These are phyloP conservation scores for Chaetodon trifascialis DNA, from an alignment of 2,113 vertebrate genomes.

Conservation along the genomic window DNA sequence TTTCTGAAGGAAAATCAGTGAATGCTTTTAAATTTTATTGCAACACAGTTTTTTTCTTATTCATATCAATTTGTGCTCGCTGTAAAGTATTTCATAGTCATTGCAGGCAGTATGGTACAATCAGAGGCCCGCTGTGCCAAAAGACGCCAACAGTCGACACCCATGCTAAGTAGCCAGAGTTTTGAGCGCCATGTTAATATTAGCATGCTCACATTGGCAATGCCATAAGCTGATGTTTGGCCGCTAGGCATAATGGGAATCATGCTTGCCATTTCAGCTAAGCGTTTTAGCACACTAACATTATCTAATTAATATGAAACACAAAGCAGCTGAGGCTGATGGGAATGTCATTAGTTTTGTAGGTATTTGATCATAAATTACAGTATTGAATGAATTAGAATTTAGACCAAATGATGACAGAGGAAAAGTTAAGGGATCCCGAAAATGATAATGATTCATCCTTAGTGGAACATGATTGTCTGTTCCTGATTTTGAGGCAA, in stretches of 20 bases:
- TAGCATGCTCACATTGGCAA: not conserved
- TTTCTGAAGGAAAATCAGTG: constrained; percentile 41
- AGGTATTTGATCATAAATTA: not conserved
- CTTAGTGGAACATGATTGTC: not conserved
- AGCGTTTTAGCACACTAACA: too few relatives aligned
- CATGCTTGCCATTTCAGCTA: not conserved
- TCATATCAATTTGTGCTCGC: constrained; percentile 14
- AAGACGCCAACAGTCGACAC: not conserved
- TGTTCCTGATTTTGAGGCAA: too few relatives aligned
- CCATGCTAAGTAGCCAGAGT: too few relatives aligned
- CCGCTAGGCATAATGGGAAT: not conserved
- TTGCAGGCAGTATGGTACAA: not conserved
- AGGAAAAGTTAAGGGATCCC: not conserved
- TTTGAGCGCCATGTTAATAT: not conserved
- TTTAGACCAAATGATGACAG: not conserved
- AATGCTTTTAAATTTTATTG: constrained; percentile 35
- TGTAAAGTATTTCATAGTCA: constrained; percentile 24
- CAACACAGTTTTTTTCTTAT: constrained; percentile 16
- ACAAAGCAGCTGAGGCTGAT: not conserved
- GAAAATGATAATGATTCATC: not conserved
- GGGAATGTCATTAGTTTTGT: not conserved
- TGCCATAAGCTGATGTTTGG: not conserved
- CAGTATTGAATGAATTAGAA: not conserved
- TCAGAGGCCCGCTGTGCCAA: not conserved
- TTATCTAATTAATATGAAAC: not conserved